A percentile compares a stretch with the other conserved stretches of the same genome.
These are phyloP conservation scores for Allophyes oxyacanthae DNA, from an alignment of 2,888 invertebrate species.

Conservation along the genomic window DNA sequence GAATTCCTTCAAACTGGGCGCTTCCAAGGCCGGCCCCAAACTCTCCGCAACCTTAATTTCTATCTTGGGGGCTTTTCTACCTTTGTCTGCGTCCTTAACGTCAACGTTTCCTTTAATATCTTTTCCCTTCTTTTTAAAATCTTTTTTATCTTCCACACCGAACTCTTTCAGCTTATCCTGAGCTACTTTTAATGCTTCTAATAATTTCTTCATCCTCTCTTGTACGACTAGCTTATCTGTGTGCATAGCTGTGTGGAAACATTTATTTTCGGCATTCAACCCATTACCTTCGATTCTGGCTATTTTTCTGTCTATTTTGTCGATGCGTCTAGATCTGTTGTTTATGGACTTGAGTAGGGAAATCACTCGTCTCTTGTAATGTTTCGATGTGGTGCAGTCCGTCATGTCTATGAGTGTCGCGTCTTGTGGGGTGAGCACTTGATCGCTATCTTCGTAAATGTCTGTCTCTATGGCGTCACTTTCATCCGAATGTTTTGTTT, in stretches of 20 bases:
- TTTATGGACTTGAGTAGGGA: conserved; percentile 71
- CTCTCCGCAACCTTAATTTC: conserved; percentile 65
- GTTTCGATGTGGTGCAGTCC: conserved; percentile 69
- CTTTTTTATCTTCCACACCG: conserved; percentile 59
- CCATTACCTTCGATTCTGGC: conserved; percentile 71
- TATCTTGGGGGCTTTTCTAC: conserved; percentile 29
- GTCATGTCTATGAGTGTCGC: conserved; percentile 71
- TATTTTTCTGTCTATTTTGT: conserved; percentile 71
- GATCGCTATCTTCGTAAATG: conserved; percentile 67
- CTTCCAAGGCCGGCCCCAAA: conserved; percentile 71
- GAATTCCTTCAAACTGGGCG: conserved; percentile 81
- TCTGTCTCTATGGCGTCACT: conserved; percentile 81
- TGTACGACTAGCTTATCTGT: conserved; percentile 70
- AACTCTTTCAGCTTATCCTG: conserved; percentile 57
- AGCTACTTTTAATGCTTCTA: conserved; percentile 63
- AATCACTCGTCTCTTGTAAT: conserved; percentile 70
- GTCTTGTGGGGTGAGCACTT: conserved; percentile 71
- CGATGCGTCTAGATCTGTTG: conserved; percentile 63
- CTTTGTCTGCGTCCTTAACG: conserved; percentile 35
- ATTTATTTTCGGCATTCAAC: conserved; percentile 72
- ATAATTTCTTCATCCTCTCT: conserved; percentile 67
- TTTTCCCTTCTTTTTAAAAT: conserved; percentile 52
- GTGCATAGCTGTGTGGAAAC: conserved; percentile 78
- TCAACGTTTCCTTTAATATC: conserved; percentile 21
- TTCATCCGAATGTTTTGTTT: conserved; percentile 64